Base-by-base conservation (phyloP, 30 jellyfish, hydroid and myxozoan species). In the Mastigias papua region DNA sequence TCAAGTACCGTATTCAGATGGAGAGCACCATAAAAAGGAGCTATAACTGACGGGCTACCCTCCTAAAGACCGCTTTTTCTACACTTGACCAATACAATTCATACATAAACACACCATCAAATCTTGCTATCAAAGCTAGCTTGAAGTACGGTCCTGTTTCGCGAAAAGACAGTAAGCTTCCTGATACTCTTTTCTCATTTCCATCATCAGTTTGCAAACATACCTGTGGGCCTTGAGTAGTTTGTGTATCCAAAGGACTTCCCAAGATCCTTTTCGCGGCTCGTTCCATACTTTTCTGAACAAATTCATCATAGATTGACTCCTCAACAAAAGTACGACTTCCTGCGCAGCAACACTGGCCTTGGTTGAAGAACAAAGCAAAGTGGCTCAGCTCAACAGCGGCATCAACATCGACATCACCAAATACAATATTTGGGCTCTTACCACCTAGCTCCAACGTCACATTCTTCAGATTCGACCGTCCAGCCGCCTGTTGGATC, bases 271-370 rank as follows among this genome's bases (percentile, higher is more conserved):
- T 68, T 46, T 75, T 73, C 48, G 30, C 61, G 2, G 98, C 99
- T 73, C 97, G 79, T 57, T 84, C 97, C 22, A 58, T 88, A 46
- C 97, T 75, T 42, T 77, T 97, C 21, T 81, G 70, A 23, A 90
- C 98, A 73, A 95, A 95, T 62, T 90, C 98, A 57, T 95, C 99
- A 72, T 95, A 95, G 37, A 95, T 82, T 17, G 98, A 63, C 62
- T 95, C 99, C 29, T 95, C 93, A 5, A 95, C 99, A 68, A 89
- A 95, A 0, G 94, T 88, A 26, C 99, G 93, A 37, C 93, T 84
- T 34, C 97, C 99, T 30, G 98, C 98, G 67, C 94, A 77, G 77
- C 99, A 95, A 75, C 97, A 84, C 72, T 95, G 99, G 57, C 99
- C 99, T 76, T 82, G 93, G 93, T 95, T 95, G 95, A 86, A 86